Conservation (phyloP, 2,888 invertebrate species). For the Eustalomyia histrio region DNA sequence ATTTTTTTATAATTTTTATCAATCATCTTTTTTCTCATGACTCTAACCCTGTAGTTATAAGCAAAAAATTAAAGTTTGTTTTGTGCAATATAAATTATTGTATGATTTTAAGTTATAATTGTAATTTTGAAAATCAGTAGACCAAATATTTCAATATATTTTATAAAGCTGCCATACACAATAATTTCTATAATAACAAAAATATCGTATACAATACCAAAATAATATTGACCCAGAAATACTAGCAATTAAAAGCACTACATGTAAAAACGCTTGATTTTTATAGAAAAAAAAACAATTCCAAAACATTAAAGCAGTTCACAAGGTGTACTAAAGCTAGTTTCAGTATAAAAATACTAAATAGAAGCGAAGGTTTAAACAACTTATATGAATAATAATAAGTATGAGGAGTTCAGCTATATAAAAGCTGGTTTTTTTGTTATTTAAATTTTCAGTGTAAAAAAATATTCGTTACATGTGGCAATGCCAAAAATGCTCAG, state of each 20-base stretch:
- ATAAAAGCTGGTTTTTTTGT: no score
- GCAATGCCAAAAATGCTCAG: no score
- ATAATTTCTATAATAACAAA: neutral
- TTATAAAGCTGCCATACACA: constrained; percentile 8
- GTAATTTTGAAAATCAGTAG: constrained; percentile 56
- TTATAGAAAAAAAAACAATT: neutral
- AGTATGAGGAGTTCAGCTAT: no score
- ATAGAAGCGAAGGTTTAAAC: no score
- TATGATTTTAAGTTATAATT: constrained; percentile 6
- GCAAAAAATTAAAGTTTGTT: neutral
- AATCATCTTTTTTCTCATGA: constrained; percentile 22
- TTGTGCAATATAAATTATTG: neutral
- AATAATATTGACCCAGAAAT: constrained; percentile 55
- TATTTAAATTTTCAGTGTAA: no score
- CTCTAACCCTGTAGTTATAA: constrained; percentile 54
- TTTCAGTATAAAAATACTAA: no score
- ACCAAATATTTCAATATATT: constrained; percentile 48
- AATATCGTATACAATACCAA: constrained; percentile 11
- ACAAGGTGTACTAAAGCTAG: no score
- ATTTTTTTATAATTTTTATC: constrained; percentile 16
- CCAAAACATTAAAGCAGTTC: neutral
- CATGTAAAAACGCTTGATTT: constrained; percentile 9
- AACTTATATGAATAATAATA: no score
- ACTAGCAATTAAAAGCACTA: constrained; percentile 34
- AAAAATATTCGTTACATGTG: no score